phyloP scores from a whole-genome alignment of 2,113 vertebrate species.

The Haliaeetus leucogaster region DNA sequence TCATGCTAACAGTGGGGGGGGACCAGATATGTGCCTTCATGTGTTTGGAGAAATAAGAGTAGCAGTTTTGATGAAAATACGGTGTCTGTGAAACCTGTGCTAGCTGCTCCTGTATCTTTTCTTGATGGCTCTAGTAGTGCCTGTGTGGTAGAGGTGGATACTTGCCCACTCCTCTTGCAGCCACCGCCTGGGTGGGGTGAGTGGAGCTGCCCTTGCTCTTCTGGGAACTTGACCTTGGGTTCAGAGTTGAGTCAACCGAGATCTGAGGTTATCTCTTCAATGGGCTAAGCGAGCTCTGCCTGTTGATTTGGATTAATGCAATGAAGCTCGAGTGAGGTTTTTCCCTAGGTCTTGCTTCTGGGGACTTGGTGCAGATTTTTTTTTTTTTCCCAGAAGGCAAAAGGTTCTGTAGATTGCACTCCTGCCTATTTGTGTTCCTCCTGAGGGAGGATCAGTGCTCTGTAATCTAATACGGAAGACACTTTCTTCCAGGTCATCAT shows the following conservation, averaged over 20 bases:
- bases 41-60: background rate
- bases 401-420: background rate
- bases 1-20: rapidly evolving
- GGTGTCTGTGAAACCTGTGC: background rate
- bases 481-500: background rate
- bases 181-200: background rate
- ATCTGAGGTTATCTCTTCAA: background rate
- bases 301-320: background rate
- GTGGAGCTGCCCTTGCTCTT: background rate
- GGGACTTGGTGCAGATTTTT: background rate
- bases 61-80: background rate
- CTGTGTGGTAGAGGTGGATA: background rate
- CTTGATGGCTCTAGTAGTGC: rapidly evolving
- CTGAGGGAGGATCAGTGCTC: background rate
- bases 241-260: background rate
- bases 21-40: background rate
- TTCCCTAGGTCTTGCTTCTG: background rate
- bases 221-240: background rate
- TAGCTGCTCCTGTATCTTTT: background rate
- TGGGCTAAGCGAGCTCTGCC: background rate
- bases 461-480: background rate
- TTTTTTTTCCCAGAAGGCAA: background rate
- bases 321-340: background rate
- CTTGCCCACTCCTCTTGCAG: background rate
- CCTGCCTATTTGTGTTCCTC: background rate